Base-by-base conservation (phyloP, 2,113 vertebrate genomes). In the Zapornia atra region DNA sequence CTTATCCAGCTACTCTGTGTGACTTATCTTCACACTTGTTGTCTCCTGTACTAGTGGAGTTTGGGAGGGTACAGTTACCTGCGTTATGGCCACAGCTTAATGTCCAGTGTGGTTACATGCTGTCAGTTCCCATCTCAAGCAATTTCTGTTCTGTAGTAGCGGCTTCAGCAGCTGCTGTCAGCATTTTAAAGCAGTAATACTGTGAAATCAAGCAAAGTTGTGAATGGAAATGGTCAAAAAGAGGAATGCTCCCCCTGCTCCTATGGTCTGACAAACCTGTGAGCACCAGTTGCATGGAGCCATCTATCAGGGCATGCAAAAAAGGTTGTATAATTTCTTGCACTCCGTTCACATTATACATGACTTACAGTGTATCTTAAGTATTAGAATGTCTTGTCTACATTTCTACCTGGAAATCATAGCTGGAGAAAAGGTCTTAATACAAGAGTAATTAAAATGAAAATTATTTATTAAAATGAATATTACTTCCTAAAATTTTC, bases 1-100 rank as follows among this genome's bases (percentile, higher is more conserved):
- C 28, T 59, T 78, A 61, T 1, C 14, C n/a, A 53, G n/a, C 33
- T 54, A 11, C 15, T 31, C 38, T 28, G 12, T 6, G 19, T 0
- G 2, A 33, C 11, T 36, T 48, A 12, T 12, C 40, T 56, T 44
- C 12, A 4, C 31, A 24, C 19, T 28, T 54, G 50, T 33, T 63
- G 16, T 50, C 33, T 65, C 40, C 61, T n/a, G 16, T 34, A 17
- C 26, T 42, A 33, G 14, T 15, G 33, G 60, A 61, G 42, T 33
- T 31, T 22, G 14, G 56, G 51, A 60, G 51, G 17, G n/a, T 51
- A 18, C 11, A 51, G 46, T 12, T 59, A 50, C 5, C 69, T 24
- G 31, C 9, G 34, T 12, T 46, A 18, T 38, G 34, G 42, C 68
- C 57, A 31, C 0, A 48, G 48, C 21, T 22, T 48, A 48, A 48